Evolutionary conservation across 2,797 vertebrate genomes (phyloP), one percentile per base, ranked within the genome.

Genomic region (Pampus argenteus): DNA sequence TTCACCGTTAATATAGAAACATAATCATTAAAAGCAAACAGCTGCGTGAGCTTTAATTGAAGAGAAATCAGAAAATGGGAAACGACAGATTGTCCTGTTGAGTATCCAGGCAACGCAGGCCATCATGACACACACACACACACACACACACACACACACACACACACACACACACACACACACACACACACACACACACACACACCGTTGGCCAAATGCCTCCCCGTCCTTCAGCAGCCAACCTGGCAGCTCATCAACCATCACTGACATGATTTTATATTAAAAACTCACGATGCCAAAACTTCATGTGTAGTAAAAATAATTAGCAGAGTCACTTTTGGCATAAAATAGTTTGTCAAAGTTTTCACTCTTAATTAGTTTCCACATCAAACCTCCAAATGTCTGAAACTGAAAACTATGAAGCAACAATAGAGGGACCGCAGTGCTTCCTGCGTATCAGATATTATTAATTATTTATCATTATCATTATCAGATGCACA

Each of bases 351-450:
- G 15, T 4, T 52, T 40, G 9, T 48, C 29, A 25, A 20, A 0
- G 17, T 56, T 63, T 61, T 51, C 56, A 49, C 49, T 71, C 56
- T 3, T 29, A 45, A 51, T 63, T 45, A 58, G 51, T 31, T 48
- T 68, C 2, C 49, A 52, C 5, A 14, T 31, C 29, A 8, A 31
- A 31, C 29, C 29, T 31, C 29, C 29, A 31, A 9, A 31, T 9
- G 29, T 8, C 7, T n/a, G n/a, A n/a, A n/a, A n/a, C n/a, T n/a
- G n/a, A n/a, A 36, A 11, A 36, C 34, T 36, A 36, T 36, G 34
- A 36, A 9, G 9, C 34, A 10, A 36, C 10, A 36, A 36, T 1
- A 31, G 10, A 36, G 13, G 4, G 10, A 13, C 34, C 13, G 34
- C 34, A 2, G 11, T 36, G 34, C 13, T 6, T 36, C 34, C 34